phyloP scores from a whole-genome alignment of 2,888 invertebrate genomes.

The Tinea pellionella region DNA sequence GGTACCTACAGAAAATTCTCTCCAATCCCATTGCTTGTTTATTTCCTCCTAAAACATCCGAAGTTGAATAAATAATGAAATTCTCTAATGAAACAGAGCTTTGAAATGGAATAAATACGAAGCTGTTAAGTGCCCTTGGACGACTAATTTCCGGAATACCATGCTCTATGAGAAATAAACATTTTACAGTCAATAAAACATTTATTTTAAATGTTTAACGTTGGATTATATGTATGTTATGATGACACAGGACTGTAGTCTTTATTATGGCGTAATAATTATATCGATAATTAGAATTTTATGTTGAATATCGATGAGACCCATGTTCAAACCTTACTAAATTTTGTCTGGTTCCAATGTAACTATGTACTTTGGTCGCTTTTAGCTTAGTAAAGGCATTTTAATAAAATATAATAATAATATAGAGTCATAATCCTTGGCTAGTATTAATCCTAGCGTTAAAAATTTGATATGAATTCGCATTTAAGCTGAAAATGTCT shows the following conservation, averaged over 20 bases:
- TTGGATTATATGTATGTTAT: neutral
- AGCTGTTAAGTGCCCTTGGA: neutral
- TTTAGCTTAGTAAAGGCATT: too few relatives aligned
- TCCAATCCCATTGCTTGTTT: neutral
- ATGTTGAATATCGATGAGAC: too few relatives aligned
- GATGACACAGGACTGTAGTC: neutral
- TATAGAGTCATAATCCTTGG: too few relatives aligned
- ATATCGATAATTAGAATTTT: too few relatives aligned
- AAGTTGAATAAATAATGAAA: slow-evolving; percentile 6
- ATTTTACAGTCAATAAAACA: neutral
- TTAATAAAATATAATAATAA: too few relatives aligned
- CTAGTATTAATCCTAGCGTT: too few relatives aligned
- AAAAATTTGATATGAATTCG: too few relatives aligned
- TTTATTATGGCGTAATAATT: too few relatives aligned
- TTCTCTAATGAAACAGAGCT: slow-evolving; percentile 5
- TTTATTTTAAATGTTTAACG: neutral
- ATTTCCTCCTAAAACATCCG: slow-evolving; percentile 4
- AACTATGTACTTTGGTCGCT: too few relatives aligned
- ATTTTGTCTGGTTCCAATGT: too few relatives aligned
- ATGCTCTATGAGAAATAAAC: neutral
- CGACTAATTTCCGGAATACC: neutral
- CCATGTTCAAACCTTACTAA: too few relatives aligned
- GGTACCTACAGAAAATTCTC: neutral
- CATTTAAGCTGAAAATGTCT: too few relatives aligned
- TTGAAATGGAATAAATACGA: neutral